Conservation (phyloP, 1,140 invertebrate species). For the Oryzaephilus surinamensis region DNA sequence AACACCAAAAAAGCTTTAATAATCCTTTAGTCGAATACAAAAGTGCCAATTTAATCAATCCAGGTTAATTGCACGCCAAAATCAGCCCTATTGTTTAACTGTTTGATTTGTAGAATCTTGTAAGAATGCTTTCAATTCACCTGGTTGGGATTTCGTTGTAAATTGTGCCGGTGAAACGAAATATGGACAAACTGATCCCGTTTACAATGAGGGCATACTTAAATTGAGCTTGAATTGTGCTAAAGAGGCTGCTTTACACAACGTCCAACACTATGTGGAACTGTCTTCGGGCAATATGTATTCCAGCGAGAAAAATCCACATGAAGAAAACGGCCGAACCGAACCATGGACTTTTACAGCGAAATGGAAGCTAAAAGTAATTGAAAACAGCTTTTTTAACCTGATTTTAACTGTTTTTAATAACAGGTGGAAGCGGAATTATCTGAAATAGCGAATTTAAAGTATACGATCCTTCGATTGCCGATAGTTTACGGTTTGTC, state of each 20-base stretch:
- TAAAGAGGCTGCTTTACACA: constrained; percentile 56
- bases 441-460: constrained; percentile 50
- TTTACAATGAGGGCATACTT: constrained; percentile 81
- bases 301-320: constrained; percentile 64
- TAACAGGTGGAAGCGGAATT: constrained; percentile 71
- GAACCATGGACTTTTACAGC: constrained; percentile 78
- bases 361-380: constrained; percentile 54
- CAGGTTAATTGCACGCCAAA: constrained; percentile 45
- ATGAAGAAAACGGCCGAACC: constrained; percentile 61
- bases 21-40: constrained; percentile 72
- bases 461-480: constrained; percentile 71
- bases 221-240: constrained; percentile 77
- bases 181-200: constrained; percentile 73
- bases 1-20: constrained; percentile 60
- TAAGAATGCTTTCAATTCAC: constrained; percentile 57
- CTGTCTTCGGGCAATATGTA: constrained; percentile 74
- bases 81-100: constrained; percentile 1
- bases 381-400: background rate
- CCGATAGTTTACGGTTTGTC: constrained; percentile 79
- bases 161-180: constrained; percentile 88
- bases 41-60: constrained; percentile 83
- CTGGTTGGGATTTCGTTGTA: constrained; percentile 65
- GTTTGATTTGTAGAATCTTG: constrained; percentile 53
- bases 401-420: background rate
- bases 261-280: constrained; percentile 66